A percentile compares a stretch with the other conserved stretches of the same genome.
These are phyloP conservation scores for Stigmatopora argus DNA, from an alignment of 2,113 vertebrate species.

Conservation along the genomic window DNA sequence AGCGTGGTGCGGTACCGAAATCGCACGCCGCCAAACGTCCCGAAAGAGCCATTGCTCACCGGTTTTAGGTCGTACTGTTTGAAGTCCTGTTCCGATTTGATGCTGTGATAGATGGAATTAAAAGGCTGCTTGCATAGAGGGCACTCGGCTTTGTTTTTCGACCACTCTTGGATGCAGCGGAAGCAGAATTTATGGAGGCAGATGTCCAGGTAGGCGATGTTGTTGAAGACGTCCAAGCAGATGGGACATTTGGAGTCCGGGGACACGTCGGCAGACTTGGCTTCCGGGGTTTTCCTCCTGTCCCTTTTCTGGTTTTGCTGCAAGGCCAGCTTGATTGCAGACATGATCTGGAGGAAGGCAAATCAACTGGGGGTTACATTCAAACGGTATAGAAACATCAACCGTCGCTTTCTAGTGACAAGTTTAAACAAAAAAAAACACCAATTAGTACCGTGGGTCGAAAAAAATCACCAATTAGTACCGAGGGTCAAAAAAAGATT, in stretches of 20 bases:
- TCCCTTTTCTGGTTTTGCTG: slow-evolving; percentile 58
- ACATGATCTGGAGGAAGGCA: slow-evolving; percentile 69
- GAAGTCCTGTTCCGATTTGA: slow-evolving; percentile 88
- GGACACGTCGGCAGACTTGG: slow-evolving; percentile 75
- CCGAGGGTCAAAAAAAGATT: too few relatives aligned
- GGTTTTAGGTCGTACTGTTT: slow-evolving; percentile 81
- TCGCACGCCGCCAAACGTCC: slow-evolving; percentile 73
- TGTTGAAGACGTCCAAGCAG: slow-evolving; percentile 91
- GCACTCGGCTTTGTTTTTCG: slow-evolving; percentile 96
- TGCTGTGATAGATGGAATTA: slow-evolving; percentile 87
- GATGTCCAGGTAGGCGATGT: slow-evolving; percentile 82
- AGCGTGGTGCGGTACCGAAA: slow-evolving; percentile 88
- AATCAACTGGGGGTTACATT: background rate
- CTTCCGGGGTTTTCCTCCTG: slow-evolving; percentile 60
- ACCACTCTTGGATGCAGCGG: slow-evolving; percentile 92
- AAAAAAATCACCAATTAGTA: too few relatives aligned
- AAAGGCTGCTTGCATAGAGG: slow-evolving; percentile 95
- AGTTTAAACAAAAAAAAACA: too few relatives aligned
- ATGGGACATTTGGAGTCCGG: slow-evolving; percentile 97
- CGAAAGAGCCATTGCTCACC: slow-evolving; percentile 73
- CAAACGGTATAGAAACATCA: too few relatives aligned
- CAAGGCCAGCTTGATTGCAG: slow-evolving; percentile 71
- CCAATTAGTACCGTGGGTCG: too few relatives aligned
- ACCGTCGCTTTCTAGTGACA: too few relatives aligned
- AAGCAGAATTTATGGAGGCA: slow-evolving; percentile 96